phyloP scores from a whole-genome alignment of 2,113 vertebrate genomes.

The Ochotona princeps region DNA sequence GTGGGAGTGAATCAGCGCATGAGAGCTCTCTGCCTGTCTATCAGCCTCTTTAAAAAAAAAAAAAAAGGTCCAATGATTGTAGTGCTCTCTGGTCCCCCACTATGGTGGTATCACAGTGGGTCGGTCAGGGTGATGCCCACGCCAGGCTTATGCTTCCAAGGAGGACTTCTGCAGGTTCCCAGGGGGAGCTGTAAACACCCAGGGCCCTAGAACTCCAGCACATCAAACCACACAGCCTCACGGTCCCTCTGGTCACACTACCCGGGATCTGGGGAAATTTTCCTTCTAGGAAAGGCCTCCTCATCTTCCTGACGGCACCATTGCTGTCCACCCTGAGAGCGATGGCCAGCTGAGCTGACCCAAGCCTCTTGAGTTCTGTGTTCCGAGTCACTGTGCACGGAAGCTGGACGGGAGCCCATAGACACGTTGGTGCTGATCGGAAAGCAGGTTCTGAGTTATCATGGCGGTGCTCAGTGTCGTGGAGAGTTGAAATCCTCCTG shows the following conservation, averaged over 20 bases:
- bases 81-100: background rate
- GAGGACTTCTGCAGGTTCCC: conserved; percentile 21
- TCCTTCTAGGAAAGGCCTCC: conserved; percentile 76
- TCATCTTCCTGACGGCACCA: conserved; percentile 73
- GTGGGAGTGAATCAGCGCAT: no score
- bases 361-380: conserved; percentile 80
- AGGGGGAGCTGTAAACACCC: background rate
- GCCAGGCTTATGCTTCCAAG: conserved; percentile 53
- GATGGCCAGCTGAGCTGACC: conserved; percentile 80
- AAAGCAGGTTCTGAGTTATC: conserved; percentile 60
- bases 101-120: background rate
- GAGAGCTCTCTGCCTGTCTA: no score
- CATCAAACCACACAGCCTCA: conserved; percentile 53
- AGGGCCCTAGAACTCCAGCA: conserved; percentile 56
- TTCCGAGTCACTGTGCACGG: conserved; percentile 79
- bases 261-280: conserved; percentile 71
- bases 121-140: background rate
- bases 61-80: no score
- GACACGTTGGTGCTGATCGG: conserved; percentile 76
- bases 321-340: conserved; percentile 52
- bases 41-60: background rate
- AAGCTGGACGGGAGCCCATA: conserved; percentile 77
- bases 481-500: conserved; percentile 72
- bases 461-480: conserved; percentile 53
- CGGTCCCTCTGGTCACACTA: conserved; percentile 68